Conservation (phyloP, 2,113 vertebrate species). For the Oryctolagus cuniculus region DNA sequence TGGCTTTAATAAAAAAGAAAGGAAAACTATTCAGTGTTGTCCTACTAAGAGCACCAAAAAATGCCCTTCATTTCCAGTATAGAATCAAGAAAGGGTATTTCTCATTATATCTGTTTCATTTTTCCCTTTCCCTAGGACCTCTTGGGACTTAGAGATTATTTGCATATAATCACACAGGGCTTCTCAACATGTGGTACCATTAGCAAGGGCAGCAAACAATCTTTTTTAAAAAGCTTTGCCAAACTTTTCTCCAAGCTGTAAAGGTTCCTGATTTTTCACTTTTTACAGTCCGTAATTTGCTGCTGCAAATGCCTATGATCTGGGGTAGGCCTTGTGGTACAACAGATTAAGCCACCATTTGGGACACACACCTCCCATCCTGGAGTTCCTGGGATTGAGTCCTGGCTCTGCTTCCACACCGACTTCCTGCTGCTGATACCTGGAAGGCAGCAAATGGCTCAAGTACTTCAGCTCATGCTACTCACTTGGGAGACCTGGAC, state of each 20-base stretch:
- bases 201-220: background rate
- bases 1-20: conserved; percentile 52
- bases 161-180: conserved; percentile 9
- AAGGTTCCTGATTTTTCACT: background rate
- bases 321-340: no score
- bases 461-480: no score
- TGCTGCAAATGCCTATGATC: background rate
- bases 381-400: no score
- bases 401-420: no score
- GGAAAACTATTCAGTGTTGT: background rate
- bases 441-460: no score
- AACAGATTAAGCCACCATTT: no score
- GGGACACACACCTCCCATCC: no score
- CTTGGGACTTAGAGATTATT: conserved; percentile 7
- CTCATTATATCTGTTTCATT: background rate
- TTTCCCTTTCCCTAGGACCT: background rate
- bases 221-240: background rate
- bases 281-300: conserved; percentile 1
- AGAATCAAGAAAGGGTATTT: background rate
- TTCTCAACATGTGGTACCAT: conserved; percentile 34
- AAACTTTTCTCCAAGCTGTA: background rate
- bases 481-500: no score
- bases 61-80: background rate
- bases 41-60: background rate
- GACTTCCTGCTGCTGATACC: no score